Percentiles rank a stretch among this genome's conserved stretches.
phyloP scores from a whole-genome alignment of 2,797 vertebrate species.

The Etheostoma nigrum region DNA sequence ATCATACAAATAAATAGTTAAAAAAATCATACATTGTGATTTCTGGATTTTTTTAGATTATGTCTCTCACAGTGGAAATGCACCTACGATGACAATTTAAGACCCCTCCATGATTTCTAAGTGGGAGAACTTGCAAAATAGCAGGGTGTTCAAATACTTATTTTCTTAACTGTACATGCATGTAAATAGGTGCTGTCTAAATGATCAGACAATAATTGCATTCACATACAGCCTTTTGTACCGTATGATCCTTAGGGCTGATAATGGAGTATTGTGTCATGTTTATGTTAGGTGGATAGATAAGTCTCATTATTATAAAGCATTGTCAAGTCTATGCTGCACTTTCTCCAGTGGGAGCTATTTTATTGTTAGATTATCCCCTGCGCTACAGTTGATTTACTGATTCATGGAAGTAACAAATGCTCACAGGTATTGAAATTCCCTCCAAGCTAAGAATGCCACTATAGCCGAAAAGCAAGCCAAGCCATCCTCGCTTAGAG shows the following conservation, averaged over 20 bases:
- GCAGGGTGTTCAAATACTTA: no score
- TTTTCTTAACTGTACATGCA: neutral
- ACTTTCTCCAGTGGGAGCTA: conserved; percentile 61
- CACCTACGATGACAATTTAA: no score
- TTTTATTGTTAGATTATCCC: conserved; percentile 65
- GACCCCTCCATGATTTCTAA: no score
- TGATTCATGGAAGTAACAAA: conserved; percentile 63
- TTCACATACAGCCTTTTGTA: conserved; percentile 22
- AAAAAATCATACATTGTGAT: no score
- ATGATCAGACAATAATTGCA: conserved; percentile 52
- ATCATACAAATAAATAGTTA: no score
- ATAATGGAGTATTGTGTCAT: conserved; percentile 59
- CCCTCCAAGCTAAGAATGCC: conserved; percentile 57
- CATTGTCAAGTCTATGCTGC: conserved; percentile 45
- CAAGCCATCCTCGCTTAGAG: conserved; percentile 42
- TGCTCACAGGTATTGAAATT: conserved; percentile 73
- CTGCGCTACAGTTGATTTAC: conserved; percentile 69
- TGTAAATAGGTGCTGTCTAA: conserved; percentile 25
- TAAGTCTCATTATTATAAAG: conserved; percentile 62
- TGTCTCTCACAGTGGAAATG: no score
- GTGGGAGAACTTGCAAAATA: no score
- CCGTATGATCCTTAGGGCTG: conserved; percentile 31
- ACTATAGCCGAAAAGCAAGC: conserved; percentile 48
- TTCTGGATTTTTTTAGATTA: no score
- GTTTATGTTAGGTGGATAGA: conserved; percentile 57